Base-by-base conservation (phyloP, 2,113 vertebrate species). In the Aplodontia rufa region DNA sequence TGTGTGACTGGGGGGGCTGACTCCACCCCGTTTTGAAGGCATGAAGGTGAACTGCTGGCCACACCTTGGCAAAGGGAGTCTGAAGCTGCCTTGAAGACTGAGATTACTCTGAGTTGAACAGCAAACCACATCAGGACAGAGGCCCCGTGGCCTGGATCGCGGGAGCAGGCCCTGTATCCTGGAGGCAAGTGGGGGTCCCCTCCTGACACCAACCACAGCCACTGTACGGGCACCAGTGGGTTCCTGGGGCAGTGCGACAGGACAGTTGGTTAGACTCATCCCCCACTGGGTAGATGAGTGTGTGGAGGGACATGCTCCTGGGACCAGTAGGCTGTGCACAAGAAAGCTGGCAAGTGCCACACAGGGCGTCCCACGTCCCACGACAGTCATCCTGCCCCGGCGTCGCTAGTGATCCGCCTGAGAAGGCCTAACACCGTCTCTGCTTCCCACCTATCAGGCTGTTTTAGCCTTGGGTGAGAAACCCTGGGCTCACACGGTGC, bases 211-310 rank as follows among this genome's bases (percentile, higher is more conserved):
- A 9, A 0, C n/a, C 62, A 20, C 20, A n/a, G 71, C 47, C 14
- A 0, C 6, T 6, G 6, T 13, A 42, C 6, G 0, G 30, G 19
- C 1, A 30, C 17, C 2, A 0, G n/a, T n/a, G 87, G 53, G 4
- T 60, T 5, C 9, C 7, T 1, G 53, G n/a, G 26, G 45, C 37
- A 26, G 1, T 5, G 42, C 78, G 47, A 3, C n/a, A 1, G 14
- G 30, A 28, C 9, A 49, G 74, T 17, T 6, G 40, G 51, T 4
- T 10, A 2, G 58, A 42, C 13, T 1, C 55, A 6, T 24, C 32
- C 6, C 32, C 26, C 3, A 0, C 32, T 24, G 72, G 32, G 55
- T 30, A 7, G 0, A 11, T 32, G 47, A 47, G 53, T 17, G 55
- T 7, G 5, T 30, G 11, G 32, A 3, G 32, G 20, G 17, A 10